Evolutionary conservation across 2,888 invertebrate species (phyloP).

Genomic region (Cryptocheilus praepositus): DNA sequence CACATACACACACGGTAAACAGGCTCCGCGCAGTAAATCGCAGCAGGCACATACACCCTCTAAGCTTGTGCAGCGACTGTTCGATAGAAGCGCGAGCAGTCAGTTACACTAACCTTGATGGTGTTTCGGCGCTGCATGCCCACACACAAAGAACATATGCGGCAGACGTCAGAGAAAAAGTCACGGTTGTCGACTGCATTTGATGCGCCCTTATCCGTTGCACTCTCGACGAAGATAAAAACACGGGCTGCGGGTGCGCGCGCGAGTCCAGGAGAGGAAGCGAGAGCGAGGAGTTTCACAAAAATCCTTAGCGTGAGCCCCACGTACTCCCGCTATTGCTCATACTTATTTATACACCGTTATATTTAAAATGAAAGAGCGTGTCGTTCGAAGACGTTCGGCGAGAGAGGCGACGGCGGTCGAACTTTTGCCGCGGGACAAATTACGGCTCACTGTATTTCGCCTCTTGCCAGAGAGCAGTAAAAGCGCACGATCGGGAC

Average conservation of each 20-base stretch:
- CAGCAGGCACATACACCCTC: not conserved
- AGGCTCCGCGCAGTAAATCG: conserved; percentile 10
- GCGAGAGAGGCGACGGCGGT: too few relatives aligned
- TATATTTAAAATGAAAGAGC: conserved; percentile 74
- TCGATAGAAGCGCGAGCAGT: conserved; percentile 20
- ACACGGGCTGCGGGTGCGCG: conserved; percentile 12
- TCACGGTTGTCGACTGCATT: conserved; percentile 55
- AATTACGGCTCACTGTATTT: conserved; percentile 23
- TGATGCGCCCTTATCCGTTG: conserved; percentile 40
- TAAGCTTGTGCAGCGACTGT: conserved; percentile 2
- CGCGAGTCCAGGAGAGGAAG: conserved; percentile 12
- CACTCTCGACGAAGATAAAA: conserved; percentile 24
- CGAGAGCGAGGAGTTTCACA: conserved; percentile 25
- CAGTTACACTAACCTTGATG: conserved; percentile 67
- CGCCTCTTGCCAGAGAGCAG: not conserved
- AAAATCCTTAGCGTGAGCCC: conserved; percentile 45
- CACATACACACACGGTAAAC: too few relatives aligned
- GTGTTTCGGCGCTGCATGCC: conserved; percentile 58
- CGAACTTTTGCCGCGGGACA: conserved; percentile 8
- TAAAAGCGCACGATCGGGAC: conserved; percentile 14
- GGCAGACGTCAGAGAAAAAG: conserved; percentile 54
- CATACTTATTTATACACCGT: conserved; percentile 75
- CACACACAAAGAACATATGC: conserved; percentile 64
- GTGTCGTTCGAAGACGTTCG: conserved; percentile 43
- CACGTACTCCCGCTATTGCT: conserved; percentile 74